These are phyloP conservation scores for Hemichromis elongatus DNA, from an alignment of 2,113 vertebrate genomes.

Conservation along the genomic window DNA sequence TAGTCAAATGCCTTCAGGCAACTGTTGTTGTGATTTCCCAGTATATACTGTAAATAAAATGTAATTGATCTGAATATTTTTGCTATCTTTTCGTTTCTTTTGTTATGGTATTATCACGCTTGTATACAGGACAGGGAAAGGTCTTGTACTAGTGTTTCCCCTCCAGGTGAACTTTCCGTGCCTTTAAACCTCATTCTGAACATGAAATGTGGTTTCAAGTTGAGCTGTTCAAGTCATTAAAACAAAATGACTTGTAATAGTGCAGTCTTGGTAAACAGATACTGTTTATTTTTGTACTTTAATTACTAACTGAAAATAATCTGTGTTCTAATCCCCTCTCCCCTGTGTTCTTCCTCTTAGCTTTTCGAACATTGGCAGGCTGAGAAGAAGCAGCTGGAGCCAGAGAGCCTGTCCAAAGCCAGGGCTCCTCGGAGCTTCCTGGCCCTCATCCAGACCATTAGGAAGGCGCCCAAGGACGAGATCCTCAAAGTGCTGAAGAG, in stretches of 20 bases:
- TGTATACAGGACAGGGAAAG: neutral
- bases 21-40: neutral
- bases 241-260: neutral
- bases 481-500: constrained; percentile 84
- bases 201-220: neutral
- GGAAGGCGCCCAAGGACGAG: constrained; percentile 83
- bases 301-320: constrained; percentile 6
- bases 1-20: neutral
- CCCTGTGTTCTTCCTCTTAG: constrained; percentile 36
- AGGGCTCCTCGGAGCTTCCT: constrained; percentile 84
- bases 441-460: constrained; percentile 83
- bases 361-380: constrained; percentile 85
- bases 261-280: neutral
- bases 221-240: neutral
- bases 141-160: neutral
- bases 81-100: neutral
- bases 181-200: neutral
- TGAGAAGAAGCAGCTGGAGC: constrained; percentile 78
- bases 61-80: neutral
- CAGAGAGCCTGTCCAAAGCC: constrained; percentile 81
- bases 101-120: neutral
- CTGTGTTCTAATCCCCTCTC: constrained; percentile 1
- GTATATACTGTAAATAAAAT: neutral
- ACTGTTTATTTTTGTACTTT: constrained; percentile 8
- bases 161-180: neutral